Evolutionary conservation across 2,888 invertebrate species (phyloP), one percentile per base, ranked within the genome.

Genomic region (Notodonta ziczac): DNA sequence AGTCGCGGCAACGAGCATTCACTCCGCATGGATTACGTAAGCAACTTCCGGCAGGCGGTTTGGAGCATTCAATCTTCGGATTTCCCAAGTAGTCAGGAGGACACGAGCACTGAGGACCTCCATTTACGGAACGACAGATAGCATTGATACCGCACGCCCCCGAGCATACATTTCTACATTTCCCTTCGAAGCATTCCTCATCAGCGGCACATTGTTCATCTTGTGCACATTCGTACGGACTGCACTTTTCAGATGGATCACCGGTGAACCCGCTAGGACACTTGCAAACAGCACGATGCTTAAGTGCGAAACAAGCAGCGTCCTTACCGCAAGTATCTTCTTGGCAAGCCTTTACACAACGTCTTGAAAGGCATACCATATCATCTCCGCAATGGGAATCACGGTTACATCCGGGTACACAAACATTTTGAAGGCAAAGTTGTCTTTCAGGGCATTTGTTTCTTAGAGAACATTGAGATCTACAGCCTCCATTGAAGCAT

Each of bases 241-340:
- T 95, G 77, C 98, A 98, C 78, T 95, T 95, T 69, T 95, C 95
- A 62, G 95, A 95, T 0, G 98, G 97, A 81, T 98, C 97, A 0
- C 97, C 97, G 71, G 96, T 96, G 80, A 95, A 97, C 14, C 98
- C 97, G 79, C 97, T 97, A 0, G 97, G 97, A 81, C 98, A 98
- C 63, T 97, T 95, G 82, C 98, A 98, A 5, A 98, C 95, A 54
- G 97, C 96, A 52, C 97, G 95, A 86, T 98, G 98, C 71, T 97
- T 96, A 3, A 96, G 95, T 0, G 97, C 95, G 68, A 96, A 95
- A 81, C 98, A 98, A 1, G 97, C 82, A 0, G 98, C 97, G 82
- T 97, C 96, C 70, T 95, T 95, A 5, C 98, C 98, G 76, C 98
- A 98, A 1, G 97, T 96, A 54, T 95, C 94, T 67, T 94, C 91